Conservation (phyloP, 2,113 vertebrate species). For the Chaetura pelagica region DNA sequence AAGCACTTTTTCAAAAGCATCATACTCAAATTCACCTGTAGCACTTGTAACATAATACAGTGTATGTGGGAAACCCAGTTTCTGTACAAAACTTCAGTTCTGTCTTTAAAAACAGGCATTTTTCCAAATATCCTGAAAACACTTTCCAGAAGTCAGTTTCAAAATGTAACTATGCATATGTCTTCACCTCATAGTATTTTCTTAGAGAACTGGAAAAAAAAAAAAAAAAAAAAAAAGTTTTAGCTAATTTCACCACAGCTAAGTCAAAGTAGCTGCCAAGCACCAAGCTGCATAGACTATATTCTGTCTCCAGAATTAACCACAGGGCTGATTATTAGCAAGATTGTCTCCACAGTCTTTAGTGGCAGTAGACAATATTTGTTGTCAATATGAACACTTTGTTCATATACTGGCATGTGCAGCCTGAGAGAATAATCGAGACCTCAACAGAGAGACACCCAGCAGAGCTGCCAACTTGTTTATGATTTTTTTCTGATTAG, state of each 20-base stretch:
- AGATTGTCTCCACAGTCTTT: neutral
- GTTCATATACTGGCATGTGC: neutral
- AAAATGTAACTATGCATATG: slow-evolving; percentile 47
- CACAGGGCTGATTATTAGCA: neutral
- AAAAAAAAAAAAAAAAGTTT: slow-evolving; percentile 36
- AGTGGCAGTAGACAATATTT: neutral
- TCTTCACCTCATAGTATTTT: slow-evolving; percentile 37
- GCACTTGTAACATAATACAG: neutral
- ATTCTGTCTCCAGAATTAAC: slow-evolving; percentile 13
- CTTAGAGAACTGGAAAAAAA: slow-evolving; percentile 30
- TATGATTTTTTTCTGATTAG: neutral
- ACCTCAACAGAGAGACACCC: neutral
- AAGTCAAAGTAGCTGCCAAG: slow-evolving; percentile 19
- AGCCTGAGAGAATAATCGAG: neutral
- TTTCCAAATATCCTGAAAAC: slow-evolving; percentile 29
- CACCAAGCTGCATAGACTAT: neutral
- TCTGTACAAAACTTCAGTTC: neutral
- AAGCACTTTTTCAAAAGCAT: neutral
- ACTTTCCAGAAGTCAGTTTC: slow-evolving; percentile 27
- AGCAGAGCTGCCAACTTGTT: neutral
- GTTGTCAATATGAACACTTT: too few species aligned
- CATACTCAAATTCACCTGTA: neutral
- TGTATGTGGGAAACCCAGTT: neutral
- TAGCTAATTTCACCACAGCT: neutral
- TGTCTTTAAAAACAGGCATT: slow-evolving; percentile 15